Conservation (phyloP, 2,113 vertebrate species). For the Gopherus flavomarginatus region DNA sequence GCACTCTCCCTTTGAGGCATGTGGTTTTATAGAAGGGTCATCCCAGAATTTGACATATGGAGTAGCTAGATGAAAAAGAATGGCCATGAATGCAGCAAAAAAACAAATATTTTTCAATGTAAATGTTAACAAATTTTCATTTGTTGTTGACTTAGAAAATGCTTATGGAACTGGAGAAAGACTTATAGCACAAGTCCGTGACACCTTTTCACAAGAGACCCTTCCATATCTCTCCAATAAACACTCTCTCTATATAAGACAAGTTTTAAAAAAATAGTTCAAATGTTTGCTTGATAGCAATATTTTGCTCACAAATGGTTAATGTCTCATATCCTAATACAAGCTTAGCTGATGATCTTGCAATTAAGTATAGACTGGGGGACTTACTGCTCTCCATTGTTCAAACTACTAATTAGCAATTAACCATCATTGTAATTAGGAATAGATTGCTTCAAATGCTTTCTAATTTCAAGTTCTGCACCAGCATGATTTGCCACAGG, state of each 20-base stretch:
- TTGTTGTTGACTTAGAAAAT: not conserved
- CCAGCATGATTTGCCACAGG: not conserved
- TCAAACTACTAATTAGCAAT: not conserved
- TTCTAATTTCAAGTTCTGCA: not conserved
- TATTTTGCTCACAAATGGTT: not conserved
- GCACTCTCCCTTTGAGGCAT: not conserved
- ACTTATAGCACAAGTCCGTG: not conserved
- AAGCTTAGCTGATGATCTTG: not conserved
- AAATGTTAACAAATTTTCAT: not conserved
- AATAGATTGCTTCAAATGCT: not conserved
- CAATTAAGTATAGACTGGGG: not conserved
- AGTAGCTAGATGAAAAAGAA: not conserved
- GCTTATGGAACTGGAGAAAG: not conserved
- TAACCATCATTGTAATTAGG: not conserved
- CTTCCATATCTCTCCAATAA: not conserved
- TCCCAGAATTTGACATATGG: not conserved
- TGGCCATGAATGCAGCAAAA: not conserved
- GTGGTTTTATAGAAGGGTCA: not conserved
- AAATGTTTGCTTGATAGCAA: not conserved
- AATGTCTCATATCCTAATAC: rapidly evolving
- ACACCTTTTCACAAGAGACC: not conserved
- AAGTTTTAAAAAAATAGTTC: not conserved
- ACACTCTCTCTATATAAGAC: not conserved
- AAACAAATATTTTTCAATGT: not conserved
- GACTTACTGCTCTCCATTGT: not conserved